Evolutionary conservation across 1,140 invertebrate species (phyloP).

Genomic region (Sipha flava): DNA sequence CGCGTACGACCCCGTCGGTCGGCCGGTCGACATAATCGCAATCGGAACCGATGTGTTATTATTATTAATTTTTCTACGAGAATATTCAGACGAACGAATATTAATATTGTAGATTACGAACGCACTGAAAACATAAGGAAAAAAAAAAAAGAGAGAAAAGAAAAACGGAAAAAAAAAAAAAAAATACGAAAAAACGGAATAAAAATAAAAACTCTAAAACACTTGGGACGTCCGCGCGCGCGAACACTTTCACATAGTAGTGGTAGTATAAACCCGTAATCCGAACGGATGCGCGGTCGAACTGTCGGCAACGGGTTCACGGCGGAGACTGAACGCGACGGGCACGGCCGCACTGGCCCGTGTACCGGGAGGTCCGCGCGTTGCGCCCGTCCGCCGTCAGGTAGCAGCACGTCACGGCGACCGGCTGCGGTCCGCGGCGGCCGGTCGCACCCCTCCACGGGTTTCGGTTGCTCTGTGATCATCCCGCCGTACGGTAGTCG

Average conservation of each 20-base stretch:
- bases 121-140: neutral
- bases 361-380: neutral
- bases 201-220: neutral
- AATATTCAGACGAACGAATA: neutral
- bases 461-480: conserved; percentile 25
- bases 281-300: neutral
- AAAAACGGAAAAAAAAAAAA: neutral
- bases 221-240: neutral
- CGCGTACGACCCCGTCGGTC: neutral
- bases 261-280: neutral
- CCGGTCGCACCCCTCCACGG: neutral
- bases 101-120: neutral
- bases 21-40: neutral
- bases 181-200: neutral
- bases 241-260: conserved; percentile 15
- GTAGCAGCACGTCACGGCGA: neutral
- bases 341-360: conserved; percentile 7
- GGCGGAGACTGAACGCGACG: conserved; percentile 12
- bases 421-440: neutral
- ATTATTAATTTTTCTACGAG: too few relatives aligned
- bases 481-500: conserved; percentile 12
- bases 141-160: neutral
- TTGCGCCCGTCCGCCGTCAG: neutral
- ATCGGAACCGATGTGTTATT: too few relatives aligned
- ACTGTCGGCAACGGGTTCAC: conserved; percentile 1